These are phyloP conservation scores for Notothenia rossii DNA, from an alignment of 2,113 vertebrate genomes.

Conservation along the genomic window DNA sequence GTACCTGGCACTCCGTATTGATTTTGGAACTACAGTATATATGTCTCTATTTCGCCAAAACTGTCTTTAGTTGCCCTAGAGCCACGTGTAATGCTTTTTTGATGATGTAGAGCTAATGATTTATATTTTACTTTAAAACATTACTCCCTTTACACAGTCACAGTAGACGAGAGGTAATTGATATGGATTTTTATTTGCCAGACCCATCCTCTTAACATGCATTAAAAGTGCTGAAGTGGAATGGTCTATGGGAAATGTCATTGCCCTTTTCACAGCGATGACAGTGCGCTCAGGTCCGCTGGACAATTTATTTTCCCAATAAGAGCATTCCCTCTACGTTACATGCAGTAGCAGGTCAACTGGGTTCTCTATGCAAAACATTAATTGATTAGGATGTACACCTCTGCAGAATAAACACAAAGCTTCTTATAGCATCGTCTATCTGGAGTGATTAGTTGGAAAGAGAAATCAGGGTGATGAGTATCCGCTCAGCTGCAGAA, in stretches of 20 bases:
- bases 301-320: slow-evolving; percentile 66
- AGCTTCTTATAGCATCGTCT: slow-evolving; percentile 28
- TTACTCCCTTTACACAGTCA: slow-evolving; percentile 52
- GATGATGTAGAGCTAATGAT: slow-evolving; percentile 54
- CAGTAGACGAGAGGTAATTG: slow-evolving; percentile 60
- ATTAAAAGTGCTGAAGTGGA: slow-evolving; percentile 68
- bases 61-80: slow-evolving; percentile 28
- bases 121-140: slow-evolving; percentile 61
- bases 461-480: slow-evolving; percentile 43
- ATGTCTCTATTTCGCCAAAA: slow-evolving; percentile 25
- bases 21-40: slow-evolving; percentile 30
- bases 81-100: slow-evolving; percentile 63
- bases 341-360: slow-evolving; percentile 49
- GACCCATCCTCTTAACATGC: slow-evolving; percentile 63
- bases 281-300: slow-evolving; percentile 38
- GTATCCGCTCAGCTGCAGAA: slow-evolving; percentile 54
- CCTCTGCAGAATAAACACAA: slow-evolving; percentile 22
- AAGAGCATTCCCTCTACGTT: slow-evolving; percentile 41
- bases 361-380: slow-evolving; percentile 12
- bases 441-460: slow-evolving; percentile 55
- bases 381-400: slow-evolving; percentile 32
- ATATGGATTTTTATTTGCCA: slow-evolving; percentile 76
- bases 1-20: slow-evolving; percentile 18
- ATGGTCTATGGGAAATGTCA: slow-evolving; percentile 62
- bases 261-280: slow-evolving; percentile 61